Conservation (phyloP, 2,888 invertebrate species). For the Actias luna region DNA sequence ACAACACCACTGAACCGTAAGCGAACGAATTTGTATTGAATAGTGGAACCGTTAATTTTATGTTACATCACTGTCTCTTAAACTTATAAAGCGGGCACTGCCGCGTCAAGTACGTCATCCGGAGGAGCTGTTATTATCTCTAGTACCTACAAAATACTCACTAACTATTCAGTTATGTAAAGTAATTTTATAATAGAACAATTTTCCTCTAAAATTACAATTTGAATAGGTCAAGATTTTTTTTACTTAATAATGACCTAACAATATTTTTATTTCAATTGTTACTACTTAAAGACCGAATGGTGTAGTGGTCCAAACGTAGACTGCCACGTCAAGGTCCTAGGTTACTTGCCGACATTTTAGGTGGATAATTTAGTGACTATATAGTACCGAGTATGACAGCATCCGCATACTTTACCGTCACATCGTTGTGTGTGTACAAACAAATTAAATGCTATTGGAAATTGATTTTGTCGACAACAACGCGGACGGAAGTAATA, state of each 20-base stretch:
- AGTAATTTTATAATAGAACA: not conserved
- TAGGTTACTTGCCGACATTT: not conserved
- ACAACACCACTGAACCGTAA: slow-evolving; percentile 33
- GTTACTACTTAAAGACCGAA: not conserved
- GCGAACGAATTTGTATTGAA: slow-evolving; percentile 24
- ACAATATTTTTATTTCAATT: not conserved
- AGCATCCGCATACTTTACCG: not conserved
- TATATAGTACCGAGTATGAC: not conserved
- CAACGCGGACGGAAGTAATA: slow-evolving; percentile 57
- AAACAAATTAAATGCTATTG: slow-evolving; percentile 23
- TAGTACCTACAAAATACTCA: not conserved
- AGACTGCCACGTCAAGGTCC: slow-evolving; percentile 1
- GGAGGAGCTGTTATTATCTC: slow-evolving; percentile 23
- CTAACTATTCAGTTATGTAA: not conserved
- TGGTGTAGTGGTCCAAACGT: not conserved
- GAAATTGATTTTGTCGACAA: slow-evolving; percentile 34
- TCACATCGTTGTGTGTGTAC: not conserved
- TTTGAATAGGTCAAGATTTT: not conserved
- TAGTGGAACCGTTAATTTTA: slow-evolving; percentile 8
- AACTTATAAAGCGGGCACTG: not conserved
- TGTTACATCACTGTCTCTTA: slow-evolving; percentile 9
- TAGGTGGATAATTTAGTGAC: too few species aligned
- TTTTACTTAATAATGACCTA: not conserved
- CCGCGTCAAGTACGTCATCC: slow-evolving; percentile 34
- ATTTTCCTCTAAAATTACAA: not conserved